A percentile compares a stretch with the other conserved stretches of the same genome.
Evolutionary conservation across 2,888 invertebrate genomes (phyloP).

Genomic region (Hirtodrosophila confusa): DNA sequence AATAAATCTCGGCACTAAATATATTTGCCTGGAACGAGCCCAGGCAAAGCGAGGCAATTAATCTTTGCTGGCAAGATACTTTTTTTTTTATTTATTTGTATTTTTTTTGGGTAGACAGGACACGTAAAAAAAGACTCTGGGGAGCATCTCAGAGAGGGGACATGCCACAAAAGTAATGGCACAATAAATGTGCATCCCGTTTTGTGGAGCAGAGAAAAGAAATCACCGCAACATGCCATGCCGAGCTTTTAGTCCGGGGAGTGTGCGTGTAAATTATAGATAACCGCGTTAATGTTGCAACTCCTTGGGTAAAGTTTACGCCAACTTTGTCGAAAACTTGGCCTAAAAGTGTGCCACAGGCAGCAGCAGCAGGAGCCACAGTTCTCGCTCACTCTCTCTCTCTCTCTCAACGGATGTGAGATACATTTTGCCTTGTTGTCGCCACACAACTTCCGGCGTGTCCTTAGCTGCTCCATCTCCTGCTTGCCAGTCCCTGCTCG

Average conservation of each 20-base stretch:
- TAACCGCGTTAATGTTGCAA: conserved; percentile 77
- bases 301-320: conserved; percentile 42
- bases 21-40: conserved; percentile 56
- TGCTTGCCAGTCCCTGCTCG: background rate
- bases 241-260: no score
- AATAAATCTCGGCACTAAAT: conserved; percentile 78
- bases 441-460: conserved; percentile 55
- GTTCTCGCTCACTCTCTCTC: background rate
- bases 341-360: conserved; percentile 54
- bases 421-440: conserved; percentile 48
- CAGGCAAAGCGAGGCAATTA: conserved; percentile 63
- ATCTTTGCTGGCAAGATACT: conserved; percentile 56
- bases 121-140: conserved; percentile 48
- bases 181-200: conserved; percentile 73
- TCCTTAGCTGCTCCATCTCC: conserved; percentile 17
- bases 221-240: conserved; percentile 38
- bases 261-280: conserved; percentile 76
- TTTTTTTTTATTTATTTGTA: conserved; percentile 8
- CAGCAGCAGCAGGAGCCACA: background rate
- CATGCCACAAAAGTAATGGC: conserved; percentile 56
- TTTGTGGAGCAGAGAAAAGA: conserved; percentile 22
- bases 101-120: conserved; percentile 15
- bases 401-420: conserved; percentile 51
- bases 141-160: conserved; percentile 31
- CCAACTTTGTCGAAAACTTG: conserved; percentile 56